Evolutionary conservation across 2,797 vertebrate genomes (phyloP), one percentile per base, ranked within the genome.

Genomic region (Stomatorhinus walkeri): DNA sequence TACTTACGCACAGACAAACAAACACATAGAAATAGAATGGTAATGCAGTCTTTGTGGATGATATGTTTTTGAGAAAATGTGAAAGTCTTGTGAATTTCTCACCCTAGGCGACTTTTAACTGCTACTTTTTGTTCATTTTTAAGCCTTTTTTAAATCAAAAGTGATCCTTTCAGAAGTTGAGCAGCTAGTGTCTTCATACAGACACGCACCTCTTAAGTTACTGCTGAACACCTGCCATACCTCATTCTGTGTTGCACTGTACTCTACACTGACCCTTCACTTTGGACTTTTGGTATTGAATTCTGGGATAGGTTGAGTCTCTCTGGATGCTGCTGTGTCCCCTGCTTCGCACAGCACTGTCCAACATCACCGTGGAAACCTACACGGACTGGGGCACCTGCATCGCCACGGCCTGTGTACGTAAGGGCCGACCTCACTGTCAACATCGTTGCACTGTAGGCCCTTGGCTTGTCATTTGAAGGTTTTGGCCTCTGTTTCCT

Each of bases 331-430:
- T 97, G 90, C 91, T 99, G 40, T 98, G 97, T 92, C 98, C 98
- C 0, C 93, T 99, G 91, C 95, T 99, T 89, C 96, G 96, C 89
- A 98, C 95, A 1, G 98, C 98, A 7, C 94, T 99, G 52, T 97
- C 97, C 89, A 99, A 97, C 94, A 99, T 99, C 90, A 99, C 98
- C 0, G 95, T 99, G 89, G 98, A 99, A 91, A 99, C 98, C 0
- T 99, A 99, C 19, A 97, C 96, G 0, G 98, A 99, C 89, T 99
- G 98, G 98, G 98, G 98, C 79, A 98, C 98, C 0, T 99, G 98
- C 93, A 98, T 99, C 81, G 98, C 98, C 89, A 99, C 98, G 0
- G 98, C 98, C 83, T 99, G 98, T 92, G 98, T 99, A 96, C 96
- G 95, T 89, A 24, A 14, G 2, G 7, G 10, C 2, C 52, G 0